A percentile compares a stretch with the other conserved stretches of the same genome.
Conservation (phyloP, 2,113 vertebrate genomes). For the Proteles cristata region DNA sequence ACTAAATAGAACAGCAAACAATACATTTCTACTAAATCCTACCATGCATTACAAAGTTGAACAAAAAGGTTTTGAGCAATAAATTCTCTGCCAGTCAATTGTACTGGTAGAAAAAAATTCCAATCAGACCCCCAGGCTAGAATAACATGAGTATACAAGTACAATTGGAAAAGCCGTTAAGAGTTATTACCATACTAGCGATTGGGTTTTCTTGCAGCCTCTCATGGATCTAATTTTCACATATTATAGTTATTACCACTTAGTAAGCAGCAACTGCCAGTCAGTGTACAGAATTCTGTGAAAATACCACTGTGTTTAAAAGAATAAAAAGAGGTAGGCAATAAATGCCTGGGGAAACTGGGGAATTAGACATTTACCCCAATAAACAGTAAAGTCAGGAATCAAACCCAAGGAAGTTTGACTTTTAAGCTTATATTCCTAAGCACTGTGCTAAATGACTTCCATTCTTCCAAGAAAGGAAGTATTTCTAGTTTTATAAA, state of each 20-base stretch:
- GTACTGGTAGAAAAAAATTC: slow-evolving; percentile 34
- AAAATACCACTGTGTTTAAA: neutral
- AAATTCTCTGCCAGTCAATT: neutral
- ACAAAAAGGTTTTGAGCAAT: slow-evolving; percentile 14
- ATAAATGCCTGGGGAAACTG: neutral
- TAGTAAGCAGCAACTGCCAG: slow-evolving; percentile 4
- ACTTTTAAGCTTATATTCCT: neutral
- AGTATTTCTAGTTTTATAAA: slow-evolving; percentile 72
- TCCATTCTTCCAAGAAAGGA: slow-evolving; percentile 12
- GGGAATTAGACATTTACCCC: neutral
- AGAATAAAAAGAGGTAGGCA: neutral
- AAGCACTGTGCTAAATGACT: neutral
- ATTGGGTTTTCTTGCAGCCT: neutral
- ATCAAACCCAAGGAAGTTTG: neutral
- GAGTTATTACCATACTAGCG: neutral
- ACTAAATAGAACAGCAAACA: slow-evolving; percentile 36
- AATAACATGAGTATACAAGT: neutral
- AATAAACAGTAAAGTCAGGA: neutral
- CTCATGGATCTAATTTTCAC: neutral
- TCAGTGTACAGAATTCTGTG: neutral
- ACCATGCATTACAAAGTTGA: neutral
- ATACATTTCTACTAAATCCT: neutral
- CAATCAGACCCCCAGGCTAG: neutral
- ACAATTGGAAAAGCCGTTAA: neutral
- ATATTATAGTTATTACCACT: neutral